Base-by-base conservation (phyloP, 2,113 vertebrate species). In the Oncorhynchus nerka region DNA sequence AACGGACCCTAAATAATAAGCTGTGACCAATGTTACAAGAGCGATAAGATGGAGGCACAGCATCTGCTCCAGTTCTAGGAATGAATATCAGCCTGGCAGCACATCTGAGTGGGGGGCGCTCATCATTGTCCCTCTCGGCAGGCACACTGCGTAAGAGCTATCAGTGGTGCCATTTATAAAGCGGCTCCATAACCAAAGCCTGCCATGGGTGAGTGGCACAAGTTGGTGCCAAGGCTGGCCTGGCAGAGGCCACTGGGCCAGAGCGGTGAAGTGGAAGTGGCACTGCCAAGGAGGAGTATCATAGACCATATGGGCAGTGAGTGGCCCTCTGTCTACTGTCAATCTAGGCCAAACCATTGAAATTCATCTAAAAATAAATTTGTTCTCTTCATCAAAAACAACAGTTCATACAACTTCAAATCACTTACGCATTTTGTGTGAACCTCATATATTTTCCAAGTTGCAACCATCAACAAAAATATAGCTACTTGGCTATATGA, bases 1-100 rank as follows among this genome's bases (percentile, higher is more conserved):
- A 62, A 62, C n/a, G 0, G 11, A 45, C 73, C 77, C 66, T 81
- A 79, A 79, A 84, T 82, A 87, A 83, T 79, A 77, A 81, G 39
- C 75, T 11, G 1, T 77, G 81, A 79, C 76, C 66, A 74, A 68
- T 62, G 59, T 62, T 62, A 62, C 59, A 62, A 16, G 16, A 62
- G 59, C 9, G 59, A 62, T 24, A 16, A 62, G n/a, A 16, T 5
- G n/a, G 7, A 6, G 59, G 59, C 19, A 62, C 59, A 62, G 19
- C n/a, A 22, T 22, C 19, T 16, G 51, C 51, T 55, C 16, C 16
- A 19, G 51, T 55, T n/a, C 59, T 22, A 45, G 59, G 20, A 62
- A 16, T 62, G 73, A 78, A 81, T 72, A 71, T 34, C 30, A 55
- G 15, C 51, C 51, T 19, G 49, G 32, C 59, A 62, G 59, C n/a